Evolutionary conservation across 2,113 vertebrate species (phyloP).

Genomic region (Gorsachius goisagi): DNA sequence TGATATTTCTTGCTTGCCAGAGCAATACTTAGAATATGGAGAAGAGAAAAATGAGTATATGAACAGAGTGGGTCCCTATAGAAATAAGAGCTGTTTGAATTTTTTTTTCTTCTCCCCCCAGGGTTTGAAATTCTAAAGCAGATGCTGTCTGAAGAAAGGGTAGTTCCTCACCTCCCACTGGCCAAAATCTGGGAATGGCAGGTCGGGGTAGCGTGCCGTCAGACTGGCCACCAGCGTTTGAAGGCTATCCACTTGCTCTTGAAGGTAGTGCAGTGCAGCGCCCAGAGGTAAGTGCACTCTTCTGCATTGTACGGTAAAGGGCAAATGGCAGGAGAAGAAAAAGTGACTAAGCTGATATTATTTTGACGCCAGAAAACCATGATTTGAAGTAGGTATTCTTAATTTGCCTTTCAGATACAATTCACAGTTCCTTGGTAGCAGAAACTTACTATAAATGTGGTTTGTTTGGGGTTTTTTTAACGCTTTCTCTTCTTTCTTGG

Average conservation of each 20-base stretch:
- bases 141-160: slow-evolving; percentile 90
- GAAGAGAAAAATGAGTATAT: background rate
- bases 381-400: background rate
- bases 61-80: background rate
- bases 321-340: background rate
- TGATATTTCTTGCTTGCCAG: background rate
- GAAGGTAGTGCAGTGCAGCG: slow-evolving; percentile 84
- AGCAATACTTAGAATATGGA: background rate
- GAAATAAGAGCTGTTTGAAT: background rate
- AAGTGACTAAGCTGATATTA: background rate
- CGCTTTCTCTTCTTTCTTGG: background rate
- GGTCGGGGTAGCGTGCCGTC: slow-evolving; percentile 92
- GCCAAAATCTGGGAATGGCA: slow-evolving; percentile 95
- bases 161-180: slow-evolving; percentile 84
- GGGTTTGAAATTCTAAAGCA: slow-evolving; percentile 97
- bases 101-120: slow-evolving; percentile 8
- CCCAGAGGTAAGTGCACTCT: slow-evolving; percentile 75
- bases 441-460: background rate
- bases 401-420: background rate
- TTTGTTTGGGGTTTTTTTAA: too few species aligned
- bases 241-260: slow-evolving; percentile 93
- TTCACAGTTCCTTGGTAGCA: background rate
- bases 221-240: slow-evolving; percentile 90
- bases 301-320: accelerated
- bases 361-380: background rate